Evolutionary conservation across 2,888 invertebrate genomes (phyloP).

Genomic region (Lithophane ornitopus): DNA sequence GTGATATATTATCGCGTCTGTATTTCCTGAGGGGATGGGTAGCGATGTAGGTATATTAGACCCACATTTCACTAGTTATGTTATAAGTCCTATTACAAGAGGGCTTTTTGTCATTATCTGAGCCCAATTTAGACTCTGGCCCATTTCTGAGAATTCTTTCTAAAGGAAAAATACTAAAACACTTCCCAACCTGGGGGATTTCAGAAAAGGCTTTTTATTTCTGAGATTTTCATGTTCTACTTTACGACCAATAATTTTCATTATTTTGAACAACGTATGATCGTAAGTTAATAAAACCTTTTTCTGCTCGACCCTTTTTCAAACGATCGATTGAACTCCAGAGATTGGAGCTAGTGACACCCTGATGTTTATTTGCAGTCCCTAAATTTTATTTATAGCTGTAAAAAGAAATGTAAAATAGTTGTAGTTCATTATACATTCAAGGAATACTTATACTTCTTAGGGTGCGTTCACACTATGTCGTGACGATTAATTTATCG

Average conservation of each 20-base stretch:
- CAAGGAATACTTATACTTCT: not conserved
- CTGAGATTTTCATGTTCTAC: not conserved
- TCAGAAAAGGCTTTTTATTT: not conserved
- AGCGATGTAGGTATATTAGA: not conserved
- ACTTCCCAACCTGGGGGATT: too few species aligned
- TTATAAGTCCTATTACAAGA: not conserved
- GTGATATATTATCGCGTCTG: not conserved
- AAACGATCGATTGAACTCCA: conserved; percentile 10
- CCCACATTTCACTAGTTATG: not conserved
- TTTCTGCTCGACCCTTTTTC: not conserved
- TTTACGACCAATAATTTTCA: not conserved
- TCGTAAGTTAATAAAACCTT: conserved; percentile 8
- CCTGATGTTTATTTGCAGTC: not conserved
- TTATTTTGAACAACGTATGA: not conserved
- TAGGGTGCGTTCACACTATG: too few species aligned
- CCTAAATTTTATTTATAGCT: not conserved
- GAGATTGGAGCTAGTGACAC: not conserved
- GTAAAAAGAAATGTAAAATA: not conserved
- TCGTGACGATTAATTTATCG: too few species aligned
- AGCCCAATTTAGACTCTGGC: not conserved
- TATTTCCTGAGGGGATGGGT: not conserved
- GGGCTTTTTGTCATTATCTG: not conserved
- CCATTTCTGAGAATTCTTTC: not conserved
- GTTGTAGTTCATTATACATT: not conserved
- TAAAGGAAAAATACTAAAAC: too few species aligned